Percentiles rank a stretch among this genome's conserved stretches.
phyloP scores from a whole-genome alignment of 2,888 invertebrate genomes.

The Cephus runcator region DNA sequence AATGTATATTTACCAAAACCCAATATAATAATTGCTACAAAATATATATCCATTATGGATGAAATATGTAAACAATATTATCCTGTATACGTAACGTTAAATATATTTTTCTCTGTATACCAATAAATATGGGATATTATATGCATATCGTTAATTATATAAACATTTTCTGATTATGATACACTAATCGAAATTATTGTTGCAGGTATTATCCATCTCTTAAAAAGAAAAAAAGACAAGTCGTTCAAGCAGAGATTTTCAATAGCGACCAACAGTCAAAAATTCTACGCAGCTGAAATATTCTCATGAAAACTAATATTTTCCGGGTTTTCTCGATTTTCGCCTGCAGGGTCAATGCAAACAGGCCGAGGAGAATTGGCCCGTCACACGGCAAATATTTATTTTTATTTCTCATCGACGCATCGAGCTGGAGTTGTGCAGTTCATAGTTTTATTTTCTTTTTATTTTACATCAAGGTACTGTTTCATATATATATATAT shows the following conservation, averaged over 20 bases:
- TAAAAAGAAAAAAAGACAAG: not conserved
- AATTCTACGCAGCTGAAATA: not conserved
- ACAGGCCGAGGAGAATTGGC: slow-evolving; percentile 10
- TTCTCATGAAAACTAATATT: not conserved
- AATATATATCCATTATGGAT: not conserved
- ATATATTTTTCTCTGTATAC: no score
- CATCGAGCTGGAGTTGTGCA: not conserved
- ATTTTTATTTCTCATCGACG: slow-evolving; percentile 15
- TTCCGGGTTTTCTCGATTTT: not conserved
- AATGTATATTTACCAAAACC: not conserved
- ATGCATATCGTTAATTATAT: no score
- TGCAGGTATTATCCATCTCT: not conserved
- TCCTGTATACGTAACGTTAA: not conserved
- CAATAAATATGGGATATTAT: no score
- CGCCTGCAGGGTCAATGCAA: slow-evolving; percentile 12
- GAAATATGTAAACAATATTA: not conserved
- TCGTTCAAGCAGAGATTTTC: not conserved
- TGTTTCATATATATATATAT: not conserved
- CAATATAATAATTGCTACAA: not conserved
- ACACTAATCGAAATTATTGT: not conserved
- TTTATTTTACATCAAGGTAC: not conserved
- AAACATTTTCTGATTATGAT: no score
- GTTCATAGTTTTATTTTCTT: not conserved
- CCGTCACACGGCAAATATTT: slow-evolving; percentile 20
- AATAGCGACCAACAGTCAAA: not conserved